These are phyloP conservation scores for Limnodromus scolopaceus DNA, from an alignment of 2,797 vertebrate genomes.

Conservation along the genomic window DNA sequence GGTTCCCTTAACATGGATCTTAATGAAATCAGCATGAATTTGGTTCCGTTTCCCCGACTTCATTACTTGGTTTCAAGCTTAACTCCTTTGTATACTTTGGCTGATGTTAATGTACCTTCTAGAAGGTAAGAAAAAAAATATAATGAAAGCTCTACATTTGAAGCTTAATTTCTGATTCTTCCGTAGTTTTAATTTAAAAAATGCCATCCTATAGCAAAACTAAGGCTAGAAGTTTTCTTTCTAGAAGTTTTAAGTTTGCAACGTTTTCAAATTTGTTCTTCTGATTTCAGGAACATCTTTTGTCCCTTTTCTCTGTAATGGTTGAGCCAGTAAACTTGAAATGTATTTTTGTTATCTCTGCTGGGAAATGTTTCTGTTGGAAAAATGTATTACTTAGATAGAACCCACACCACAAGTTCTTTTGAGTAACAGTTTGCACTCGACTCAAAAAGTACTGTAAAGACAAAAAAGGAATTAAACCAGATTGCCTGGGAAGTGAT, in stretches of 20 bases:
- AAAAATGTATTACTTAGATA: not conserved
- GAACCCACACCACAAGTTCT: not conserved
- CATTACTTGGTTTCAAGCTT: conserved; percentile 96
- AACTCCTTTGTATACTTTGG: conserved; percentile 91
- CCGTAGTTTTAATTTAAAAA: not conserved
- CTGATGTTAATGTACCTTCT: conserved; percentile 87
- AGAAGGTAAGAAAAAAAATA: conserved; percentile 81
- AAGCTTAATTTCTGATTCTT: not conserved
- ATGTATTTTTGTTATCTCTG: not conserved
- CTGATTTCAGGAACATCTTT: not conserved
- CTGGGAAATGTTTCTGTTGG: not conserved
- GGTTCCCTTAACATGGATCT: conserved; percentile 98
- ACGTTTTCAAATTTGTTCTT: not conserved
- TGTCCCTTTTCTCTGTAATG: not conserved
- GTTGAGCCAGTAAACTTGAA: not conserved
- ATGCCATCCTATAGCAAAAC: not conserved
- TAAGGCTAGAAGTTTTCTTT: not conserved
- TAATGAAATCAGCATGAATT: conserved; percentile 96
- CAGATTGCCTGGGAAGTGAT: not conserved
- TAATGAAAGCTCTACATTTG: not conserved
- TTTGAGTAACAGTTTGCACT: not conserved
- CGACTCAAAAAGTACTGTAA: not conserved
- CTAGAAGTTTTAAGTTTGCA: not conserved
- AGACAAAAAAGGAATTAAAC: not conserved
- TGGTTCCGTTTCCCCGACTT: conserved; percentile 94